Evolutionary conservation across 2,888 invertebrate genomes (phyloP), one percentile per base, ranked within the genome.

Genomic region (Brachyopa scutellaris): DNA sequence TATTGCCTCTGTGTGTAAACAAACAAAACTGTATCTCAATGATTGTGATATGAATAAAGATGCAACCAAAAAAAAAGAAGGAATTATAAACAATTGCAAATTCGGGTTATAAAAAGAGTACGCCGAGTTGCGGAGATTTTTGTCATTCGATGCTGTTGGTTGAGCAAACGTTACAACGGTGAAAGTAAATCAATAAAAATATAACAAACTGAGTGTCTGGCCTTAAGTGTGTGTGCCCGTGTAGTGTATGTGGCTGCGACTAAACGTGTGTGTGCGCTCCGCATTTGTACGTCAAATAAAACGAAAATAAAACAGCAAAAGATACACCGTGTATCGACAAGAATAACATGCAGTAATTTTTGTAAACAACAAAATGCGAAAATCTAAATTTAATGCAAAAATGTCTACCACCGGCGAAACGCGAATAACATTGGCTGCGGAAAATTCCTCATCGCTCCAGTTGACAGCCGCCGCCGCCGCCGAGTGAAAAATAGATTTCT

Each of bases 131-230:
- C 51, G 15, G 33, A 47, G 61, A 82, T 76, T 77, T 82, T 72
- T 82, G 77, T 82, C 70, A 77, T 77, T 77, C 77, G 61, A 70
- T 59, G 82, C 77, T 66, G 59, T 77, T 70, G 69, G 74, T 59
- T 62, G 62, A 64, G 80, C 69, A 74, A 80, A 76, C 80, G 62
- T 74, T 80, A 51, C 61, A 69, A 15, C 51, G 74, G 67, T 49
- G 49, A 47, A 49, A 74, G 74, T 80, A 80, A 80, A 80, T 80
- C 80, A 80, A 80, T 80, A 80, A 80, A 80, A 76, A 69, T 80
- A 76, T 69, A 80, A 80, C 80, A 80, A 74, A 79, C 73, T 36
- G 74, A 69, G 55, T 62, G 64, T 62, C 38, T 64, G 36, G 61
- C 33, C 13, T 4, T 23, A 8, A 26, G 21, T 36, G 49, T 45